Evolutionary conservation across 2,797 vertebrate species (phyloP).

Genomic region (Rhinella marina): DNA sequence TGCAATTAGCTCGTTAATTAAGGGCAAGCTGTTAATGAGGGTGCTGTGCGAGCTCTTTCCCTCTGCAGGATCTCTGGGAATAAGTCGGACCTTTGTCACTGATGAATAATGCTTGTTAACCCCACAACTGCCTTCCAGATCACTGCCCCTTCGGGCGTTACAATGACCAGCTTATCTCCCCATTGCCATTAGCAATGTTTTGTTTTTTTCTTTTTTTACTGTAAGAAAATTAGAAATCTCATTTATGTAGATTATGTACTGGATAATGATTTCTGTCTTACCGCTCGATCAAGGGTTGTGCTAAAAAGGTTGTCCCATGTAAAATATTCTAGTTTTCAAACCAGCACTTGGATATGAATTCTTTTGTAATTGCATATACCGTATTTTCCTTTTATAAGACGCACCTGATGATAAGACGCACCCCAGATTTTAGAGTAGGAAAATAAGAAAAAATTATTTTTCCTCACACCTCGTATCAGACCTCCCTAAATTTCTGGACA

Average conservation of each 20-base stretch:
- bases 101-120: conserved; percentile 54
- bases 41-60: conserved; percentile 50
- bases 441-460: too few relatives aligned
- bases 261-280: neutral
- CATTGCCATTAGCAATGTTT: neutral
- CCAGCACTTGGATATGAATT: too few relatives aligned
- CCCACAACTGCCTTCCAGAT: conserved; percentile 13
- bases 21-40: conserved; percentile 59
- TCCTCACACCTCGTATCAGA: too few relatives aligned
- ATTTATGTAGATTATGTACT: neutral
- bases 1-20: conserved; percentile 62
- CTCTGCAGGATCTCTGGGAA: conserved; percentile 55
- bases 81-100: conserved; percentile 54
- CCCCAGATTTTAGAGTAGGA: too few relatives aligned
- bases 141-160: neutral
- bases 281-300: too few relatives aligned
- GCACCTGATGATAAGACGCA: too few relatives aligned
- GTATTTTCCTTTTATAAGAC: too few relatives aligned
- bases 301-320: too few relatives aligned
- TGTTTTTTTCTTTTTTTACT: neutral
- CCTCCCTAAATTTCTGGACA: too few relatives aligned
- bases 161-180: conserved; percentile 19
- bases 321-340: too few relatives aligned
- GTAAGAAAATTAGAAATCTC: neutral
- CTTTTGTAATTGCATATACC: too few relatives aligned